phyloP scores from a whole-genome alignment of 2,113 vertebrate species.

The Pituophis catenifer region DNA sequence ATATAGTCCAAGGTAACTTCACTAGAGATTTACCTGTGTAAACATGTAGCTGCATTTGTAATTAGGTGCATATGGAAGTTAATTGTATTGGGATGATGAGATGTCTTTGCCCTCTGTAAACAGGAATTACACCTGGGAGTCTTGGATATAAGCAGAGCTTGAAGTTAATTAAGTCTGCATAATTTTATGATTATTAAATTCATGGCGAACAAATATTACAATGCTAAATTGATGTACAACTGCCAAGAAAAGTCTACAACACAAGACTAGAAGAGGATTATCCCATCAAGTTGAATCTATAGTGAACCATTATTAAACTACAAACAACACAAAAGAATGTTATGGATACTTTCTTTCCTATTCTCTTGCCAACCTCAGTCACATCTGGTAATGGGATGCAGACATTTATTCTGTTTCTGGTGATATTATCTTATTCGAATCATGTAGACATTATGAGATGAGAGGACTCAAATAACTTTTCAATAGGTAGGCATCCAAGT shows the following conservation, averaged over 20 bases:
- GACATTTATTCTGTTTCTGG: background rate
- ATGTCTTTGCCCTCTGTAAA: background rate
- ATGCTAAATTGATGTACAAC: background rate
- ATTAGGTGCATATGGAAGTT: background rate
- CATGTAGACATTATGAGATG: background rate
- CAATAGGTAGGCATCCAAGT: background rate
- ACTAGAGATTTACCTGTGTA: background rate
- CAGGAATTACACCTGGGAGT: constrained; percentile 5
- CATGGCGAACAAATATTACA: background rate
- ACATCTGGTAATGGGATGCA: background rate
- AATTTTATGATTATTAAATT: constrained; percentile 14
- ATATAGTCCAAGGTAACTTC: background rate
- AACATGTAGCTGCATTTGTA: background rate
- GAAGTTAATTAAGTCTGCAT: constrained; percentile 2
- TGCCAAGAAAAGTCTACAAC: background rate
- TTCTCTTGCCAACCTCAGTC: background rate
- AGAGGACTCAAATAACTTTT: background rate
- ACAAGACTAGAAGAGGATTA: background rate
- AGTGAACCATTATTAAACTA: background rate
- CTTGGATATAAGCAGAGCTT: background rate
- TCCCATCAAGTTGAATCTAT: background rate
- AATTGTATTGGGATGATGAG: background rate
- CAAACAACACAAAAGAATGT: background rate
- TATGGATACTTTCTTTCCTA: background rate
- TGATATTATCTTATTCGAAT: background rate